Evolutionary conservation across 53 echinoderm and acorn worm species (phyloP), one percentile per base, ranked within the genome.

Genomic region (Crossaster papposus): DNA sequence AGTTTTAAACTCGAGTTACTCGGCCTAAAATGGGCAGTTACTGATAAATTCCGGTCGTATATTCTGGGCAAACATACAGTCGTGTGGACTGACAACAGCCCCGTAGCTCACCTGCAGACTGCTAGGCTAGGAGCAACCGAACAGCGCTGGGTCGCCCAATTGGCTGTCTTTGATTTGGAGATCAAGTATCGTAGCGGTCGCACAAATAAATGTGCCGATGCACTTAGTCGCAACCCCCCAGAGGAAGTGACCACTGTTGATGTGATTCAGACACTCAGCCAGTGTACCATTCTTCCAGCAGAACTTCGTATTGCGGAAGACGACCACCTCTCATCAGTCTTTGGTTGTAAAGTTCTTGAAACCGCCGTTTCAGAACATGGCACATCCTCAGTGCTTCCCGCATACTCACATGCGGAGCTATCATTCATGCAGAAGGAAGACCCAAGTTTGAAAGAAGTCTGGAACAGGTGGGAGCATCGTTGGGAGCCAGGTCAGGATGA

Each of bases 61-160:
- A 52, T 93, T 0, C 30, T 90, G 8, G 79, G 85, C 0, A 14
- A 29, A 17, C 53, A 76, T 28, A 78, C 51, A 10, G 51, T 72
- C 2, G 72, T 93, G 9, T 83, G 38, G 51, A 93, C 93, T 4
- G 93, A 93, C 53, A 51, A 89, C 51, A 93, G 89, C 70, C 86
- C 93, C 7, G 33, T 93, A 7, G 79, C 86, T 2, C 86, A 89
- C 44, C 33, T 93, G 24, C 28, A 79, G 53, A 90, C 72, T 6
- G 93, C 90, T 5, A 77, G 89, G 24, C 30, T 92, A 0, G 93
- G 93, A 34, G 93, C 93, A 5, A 93, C 89, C 4, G 92, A n/a
- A 89, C 79, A 73, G 17, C 78, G 89, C 2, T 92, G 89, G 92
- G 85, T 90, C 2, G 80, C 90, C 23, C 90, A 93, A 52, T 31